Evolutionary conservation across 2,113 vertebrate genomes (phyloP).

Genomic region (Scomber colias): DNA sequence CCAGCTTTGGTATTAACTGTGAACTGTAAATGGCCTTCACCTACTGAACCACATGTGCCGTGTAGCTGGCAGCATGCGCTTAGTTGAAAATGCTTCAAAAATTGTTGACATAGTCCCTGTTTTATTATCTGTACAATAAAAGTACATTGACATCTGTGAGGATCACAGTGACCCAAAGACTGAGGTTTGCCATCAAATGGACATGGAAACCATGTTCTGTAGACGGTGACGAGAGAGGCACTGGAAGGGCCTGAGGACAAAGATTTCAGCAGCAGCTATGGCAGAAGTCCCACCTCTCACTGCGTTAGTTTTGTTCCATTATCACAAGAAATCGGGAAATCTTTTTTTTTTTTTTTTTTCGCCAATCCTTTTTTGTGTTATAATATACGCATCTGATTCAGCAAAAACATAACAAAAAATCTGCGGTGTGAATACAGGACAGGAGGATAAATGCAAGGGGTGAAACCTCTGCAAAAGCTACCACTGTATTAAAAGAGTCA

Average conservation of each 20-base stretch:
- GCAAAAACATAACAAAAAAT: not conserved
- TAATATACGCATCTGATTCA: not conserved
- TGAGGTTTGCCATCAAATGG: constrained; percentile 49
- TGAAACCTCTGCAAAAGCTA: constrained; percentile 32
- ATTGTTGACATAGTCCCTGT: constrained; percentile 27
- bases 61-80: constrained; percentile 40
- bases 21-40: constrained; percentile 41
- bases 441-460: constrained; percentile 1
- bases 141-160: constrained; percentile 48
- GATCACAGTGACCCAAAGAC: constrained; percentile 14
- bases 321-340: not conserved
- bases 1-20: constrained; percentile 72
- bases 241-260: constrained; percentile 65
- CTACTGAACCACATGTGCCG: constrained; percentile 18
- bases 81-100: constrained; percentile 49
- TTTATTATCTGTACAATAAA: constrained; percentile 44
- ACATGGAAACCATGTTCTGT: constrained; percentile 35
- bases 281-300: constrained; percentile 25
- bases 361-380: constrained; percentile 23
- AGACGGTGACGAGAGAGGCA: constrained; percentile 65
- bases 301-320: not conserved
- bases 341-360: not conserved
- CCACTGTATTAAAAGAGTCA: not conserved
- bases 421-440: constrained; percentile 1
- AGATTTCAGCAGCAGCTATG: constrained; percentile 29